Base-by-base conservation (phyloP, 2,113 vertebrate genomes). In the Eclectus roratus region DNA sequence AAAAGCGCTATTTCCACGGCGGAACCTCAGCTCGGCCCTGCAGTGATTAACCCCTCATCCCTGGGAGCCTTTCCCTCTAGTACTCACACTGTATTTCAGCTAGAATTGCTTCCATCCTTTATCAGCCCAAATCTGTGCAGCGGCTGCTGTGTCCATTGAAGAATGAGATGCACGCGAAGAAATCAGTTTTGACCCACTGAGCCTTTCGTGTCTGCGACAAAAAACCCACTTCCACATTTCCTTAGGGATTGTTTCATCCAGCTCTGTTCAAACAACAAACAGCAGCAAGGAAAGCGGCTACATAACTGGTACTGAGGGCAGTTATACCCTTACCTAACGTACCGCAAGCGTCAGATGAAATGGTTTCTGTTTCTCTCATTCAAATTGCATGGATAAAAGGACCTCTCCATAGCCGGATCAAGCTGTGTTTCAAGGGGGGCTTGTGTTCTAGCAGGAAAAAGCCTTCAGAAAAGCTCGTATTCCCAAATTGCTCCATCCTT, bases 21-120 rank as follows among this genome's bases (percentile, higher is more conserved):
- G 63, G 82, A 94, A 89, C 85, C 80, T 87, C 89, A 85, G 52
- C 95, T 97, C 89, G 89, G 87, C 91, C 77, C 87, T 94, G 91
- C 93, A 94, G 84, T 96, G 95, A 96, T 97, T 97, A 97, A 97
- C 96, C 96, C 97, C 89, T 96, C 95, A 96, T 96, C 85, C 92
- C 85, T 91, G 50, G 49, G 66, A 96, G 85, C 72, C 80, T 93
- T 84, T 94, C 77, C 77, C 60, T 94, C 94, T 83, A 94, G 76
- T 95, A 91, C 55, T 91, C 93, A 95, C 91, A 88, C 93, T 96
- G 88, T 97, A 96, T 96, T 97, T 96, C 94, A 84, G 85, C 78
- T 94, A 91, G 96, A 97, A 97, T 97, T 96, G 96, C 96, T 97
- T 97, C 96, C 82, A 97, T 88, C 96, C 91, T 97, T 94, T 96